Percentiles rank a stretch among this genome's conserved stretches.
Evolutionary conservation across 2,888 invertebrate genomes (phyloP).

Genomic region (Drosophila fulvimacula): DNA sequence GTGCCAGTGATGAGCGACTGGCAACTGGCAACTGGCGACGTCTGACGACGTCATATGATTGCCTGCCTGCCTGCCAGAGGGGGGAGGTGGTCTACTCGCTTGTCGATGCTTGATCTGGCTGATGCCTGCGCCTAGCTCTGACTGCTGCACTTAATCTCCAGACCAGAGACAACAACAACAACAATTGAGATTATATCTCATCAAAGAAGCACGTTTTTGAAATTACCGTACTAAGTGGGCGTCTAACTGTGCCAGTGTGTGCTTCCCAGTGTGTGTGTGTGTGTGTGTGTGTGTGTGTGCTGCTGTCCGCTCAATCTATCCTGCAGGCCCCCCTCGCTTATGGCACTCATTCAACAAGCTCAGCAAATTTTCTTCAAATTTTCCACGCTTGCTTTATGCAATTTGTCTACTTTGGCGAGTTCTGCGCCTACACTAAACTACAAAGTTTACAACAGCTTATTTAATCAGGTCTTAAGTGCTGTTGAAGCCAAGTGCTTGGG

Average conservation of each 20-base stretch:
- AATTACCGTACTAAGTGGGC: conserved; percentile 85
- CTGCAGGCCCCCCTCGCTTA: background rate
- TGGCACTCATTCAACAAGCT: conserved; percentile 25
- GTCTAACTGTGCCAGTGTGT: conserved; percentile 76
- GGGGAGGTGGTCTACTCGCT: conserved; percentile 7
- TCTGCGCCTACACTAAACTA: conserved; percentile 58
- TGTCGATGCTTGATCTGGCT: conserved; percentile 39
- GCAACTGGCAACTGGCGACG: conserved; percentile 31
- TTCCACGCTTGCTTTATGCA: conserved; percentile 79
- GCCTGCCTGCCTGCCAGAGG: conserved; percentile 1
- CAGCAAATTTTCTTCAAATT: conserved; percentile 69
- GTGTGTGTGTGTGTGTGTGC: conserved; percentile 49
- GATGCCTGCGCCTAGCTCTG: conserved; percentile 34
- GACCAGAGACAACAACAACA: conserved; percentile 45
- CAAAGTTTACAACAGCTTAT: conserved; percentile 14
- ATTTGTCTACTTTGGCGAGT: conserved; percentile 71
- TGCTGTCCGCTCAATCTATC: conserved; percentile 42
- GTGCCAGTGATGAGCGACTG: conserved; percentile 49
- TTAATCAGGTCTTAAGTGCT: background rate
- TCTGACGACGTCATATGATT: conserved; percentile 67
- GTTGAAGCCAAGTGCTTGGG: background rate
- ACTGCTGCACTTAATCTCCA: conserved; percentile 73
- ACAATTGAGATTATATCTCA: conserved; percentile 81
- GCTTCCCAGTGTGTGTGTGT: conserved; percentile 10
- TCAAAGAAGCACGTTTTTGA: conserved; percentile 83